A percentile compares a stretch with the other conserved stretches of the same genome.
Conservation (phyloP, 1,140 invertebrate genomes). For the Parapsyche elsis region DNA sequence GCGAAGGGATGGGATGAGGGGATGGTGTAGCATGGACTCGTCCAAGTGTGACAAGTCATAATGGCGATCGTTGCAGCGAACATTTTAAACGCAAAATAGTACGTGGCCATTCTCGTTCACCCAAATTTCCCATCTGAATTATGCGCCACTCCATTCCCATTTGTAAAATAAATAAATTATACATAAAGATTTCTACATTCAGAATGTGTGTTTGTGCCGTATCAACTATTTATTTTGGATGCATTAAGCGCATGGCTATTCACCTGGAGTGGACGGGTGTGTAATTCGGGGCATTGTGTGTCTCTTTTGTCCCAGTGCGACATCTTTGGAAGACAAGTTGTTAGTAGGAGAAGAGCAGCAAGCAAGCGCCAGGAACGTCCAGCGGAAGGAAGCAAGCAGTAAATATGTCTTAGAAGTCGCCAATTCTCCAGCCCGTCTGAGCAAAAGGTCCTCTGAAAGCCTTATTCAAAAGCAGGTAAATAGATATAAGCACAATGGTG, state of each 20-base stretch:
- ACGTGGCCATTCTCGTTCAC: no score
- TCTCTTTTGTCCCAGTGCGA: background rate
- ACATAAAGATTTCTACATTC: no score
- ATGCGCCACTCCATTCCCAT: no score
- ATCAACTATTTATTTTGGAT: no score
- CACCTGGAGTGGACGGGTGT: background rate
- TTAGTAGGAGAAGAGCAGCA: slow-evolving; percentile 27
- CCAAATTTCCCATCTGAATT: no score
- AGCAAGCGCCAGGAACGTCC: slow-evolving; percentile 22
- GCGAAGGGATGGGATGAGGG: background rate
- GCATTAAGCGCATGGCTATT: no score
- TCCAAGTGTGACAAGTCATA: background rate
- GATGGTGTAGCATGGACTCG: background rate
- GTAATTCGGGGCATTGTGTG: background rate
- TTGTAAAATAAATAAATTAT: no score
- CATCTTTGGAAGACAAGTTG: slow-evolving; percentile 29
- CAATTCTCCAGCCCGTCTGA: slow-evolving; percentile 46
- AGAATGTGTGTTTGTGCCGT: no score
- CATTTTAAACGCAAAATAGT: no score
- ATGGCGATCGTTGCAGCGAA: background rate
- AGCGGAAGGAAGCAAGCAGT: slow-evolving; percentile 54
- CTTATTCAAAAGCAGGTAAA: background rate
- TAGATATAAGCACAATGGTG: no score
- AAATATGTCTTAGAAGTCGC: slow-evolving; percentile 51
- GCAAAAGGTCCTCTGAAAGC: background rate